These are phyloP conservation scores for Antheraea assamensis DNA, from an alignment of 2,888 invertebrate species.

Conservation along the genomic window DNA sequence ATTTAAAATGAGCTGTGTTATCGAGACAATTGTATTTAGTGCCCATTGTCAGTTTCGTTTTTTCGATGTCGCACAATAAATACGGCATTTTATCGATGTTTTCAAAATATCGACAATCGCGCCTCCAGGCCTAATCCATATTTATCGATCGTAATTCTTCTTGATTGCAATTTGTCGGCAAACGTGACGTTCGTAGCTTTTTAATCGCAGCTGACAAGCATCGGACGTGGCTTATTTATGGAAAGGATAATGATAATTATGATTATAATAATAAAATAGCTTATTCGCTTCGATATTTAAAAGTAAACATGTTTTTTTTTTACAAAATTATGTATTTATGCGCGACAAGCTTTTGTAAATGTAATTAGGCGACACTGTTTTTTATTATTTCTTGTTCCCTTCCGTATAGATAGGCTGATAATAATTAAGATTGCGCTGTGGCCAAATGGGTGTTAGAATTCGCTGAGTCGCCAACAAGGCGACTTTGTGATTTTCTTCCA, in stretches of 20 bases:
- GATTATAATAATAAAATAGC: constrained; percentile 31
- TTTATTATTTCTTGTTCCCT: constrained; percentile 32
- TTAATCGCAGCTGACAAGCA: not conserved
- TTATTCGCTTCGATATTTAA: constrained; percentile 55
- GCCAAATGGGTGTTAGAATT: constrained; percentile 5
- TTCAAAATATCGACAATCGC: constrained; percentile 2
- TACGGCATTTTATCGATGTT: not conserved
- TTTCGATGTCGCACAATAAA: not conserved
- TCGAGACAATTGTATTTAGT: not conserved
- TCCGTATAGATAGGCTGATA: constrained; percentile 6
- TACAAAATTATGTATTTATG: constrained; percentile 53
- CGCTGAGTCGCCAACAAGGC: not conserved
- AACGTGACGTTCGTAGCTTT: not conserved
- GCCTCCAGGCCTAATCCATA: not conserved
- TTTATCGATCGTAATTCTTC: not conserved
- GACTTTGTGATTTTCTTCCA: not conserved
- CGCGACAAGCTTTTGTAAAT: constrained; percentile 64
- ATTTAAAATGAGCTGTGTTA: not conserved
- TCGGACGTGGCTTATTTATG: constrained; percentile 37
- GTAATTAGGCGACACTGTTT: constrained; percentile 63
- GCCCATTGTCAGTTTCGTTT: not conserved
- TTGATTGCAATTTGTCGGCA: not conserved
- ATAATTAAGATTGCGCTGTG: constrained; percentile 6
- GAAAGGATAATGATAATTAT: constrained; percentile 44
- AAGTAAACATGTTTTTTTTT: constrained; percentile 33